Base-by-base conservation (phyloP, 1,140 invertebrate species). In the Teleogryllus occipitalis region DNA sequence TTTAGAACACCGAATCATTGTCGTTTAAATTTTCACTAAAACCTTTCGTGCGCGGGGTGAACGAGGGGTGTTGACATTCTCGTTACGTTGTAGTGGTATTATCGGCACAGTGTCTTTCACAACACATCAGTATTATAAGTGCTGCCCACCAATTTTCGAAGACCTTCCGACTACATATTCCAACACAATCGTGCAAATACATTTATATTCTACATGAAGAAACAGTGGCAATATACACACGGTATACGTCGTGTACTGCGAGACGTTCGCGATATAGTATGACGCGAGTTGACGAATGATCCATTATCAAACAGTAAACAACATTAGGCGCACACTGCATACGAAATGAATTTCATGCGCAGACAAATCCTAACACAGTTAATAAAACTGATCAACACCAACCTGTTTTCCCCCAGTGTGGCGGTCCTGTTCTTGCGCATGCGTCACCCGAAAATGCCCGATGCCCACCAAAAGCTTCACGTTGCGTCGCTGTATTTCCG, bases 341-440 rank as follows among this genome's bases (percentile, higher is more conserved):
- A 18, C 54, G 18, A 14, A 65, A 14, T 65, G 18, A 65, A 18
- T 18, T 65, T 3, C 54, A 3, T 14, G 54, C 54, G 18, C 10
- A 14, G 18, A 14, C 10, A 65, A 18, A 65, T 14, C 18, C 18
- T 65, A 18, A 18, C 18, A 10, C 18, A 77, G 47, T 21, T 48
- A 47, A n/a, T 47, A 48, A 48, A 77, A 21, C 48, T 77, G 48
- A 77, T 54, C 47, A 77, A 77, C 76, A 48, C 76, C 76, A 77
- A 77, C 76, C 76, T 77, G 76, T 77, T 77, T 77, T 77, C 46
- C 76, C 22, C 76, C 47, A 77, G 46, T 77, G 76, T 77, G 76
- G 48, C 14, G 47, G n/a, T 77, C 48, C 12, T 47, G 48, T 65
- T 65, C 54, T 54, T 77, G 76, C 76, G 76, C 76, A 54, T 77